Conservation (phyloP, 2,113 vertebrate genomes). For the Toxotes jaculatrix region DNA sequence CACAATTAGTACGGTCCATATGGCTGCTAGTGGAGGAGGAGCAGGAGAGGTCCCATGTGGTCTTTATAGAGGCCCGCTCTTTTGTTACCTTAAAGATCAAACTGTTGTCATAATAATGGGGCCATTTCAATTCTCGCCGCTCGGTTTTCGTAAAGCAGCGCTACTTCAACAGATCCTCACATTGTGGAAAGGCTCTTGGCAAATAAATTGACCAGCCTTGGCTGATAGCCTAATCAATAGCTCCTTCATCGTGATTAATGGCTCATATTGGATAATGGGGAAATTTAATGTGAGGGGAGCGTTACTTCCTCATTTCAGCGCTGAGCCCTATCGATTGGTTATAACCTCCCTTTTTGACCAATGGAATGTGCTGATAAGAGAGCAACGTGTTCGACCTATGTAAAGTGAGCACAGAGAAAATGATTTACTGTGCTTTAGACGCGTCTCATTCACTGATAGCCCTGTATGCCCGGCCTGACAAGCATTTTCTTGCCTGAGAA, state of each 20-base stretch:
- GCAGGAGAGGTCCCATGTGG: constrained; percentile 67
- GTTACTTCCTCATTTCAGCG: constrained; percentile 70
- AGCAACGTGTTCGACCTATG: constrained; percentile 64
- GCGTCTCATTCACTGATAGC: constrained; percentile 72
- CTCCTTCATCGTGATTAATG: constrained; percentile 78
- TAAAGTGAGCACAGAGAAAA: constrained; percentile 72
- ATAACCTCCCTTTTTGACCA: constrained; percentile 55
- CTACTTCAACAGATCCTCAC: constrained; percentile 52
- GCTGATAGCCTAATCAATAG: constrained; percentile 72
- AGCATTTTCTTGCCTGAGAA: constrained; percentile 81
- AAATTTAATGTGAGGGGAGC: constrained; percentile 74
- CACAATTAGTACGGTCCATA: constrained; percentile 83
- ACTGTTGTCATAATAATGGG: constrained; percentile 79
- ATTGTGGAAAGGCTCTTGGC: constrained; percentile 47
- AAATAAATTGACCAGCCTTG: constrained; percentile 71
- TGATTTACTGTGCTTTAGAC: constrained; percentile 73
- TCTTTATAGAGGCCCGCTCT: constrained; percentile 64
- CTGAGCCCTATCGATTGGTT: constrained; percentile 65
- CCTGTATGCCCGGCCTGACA: constrained; percentile 75
- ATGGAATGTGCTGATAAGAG: constrained; percentile 66
- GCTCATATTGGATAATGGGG: constrained; percentile 71
- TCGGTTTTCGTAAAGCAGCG: constrained; percentile 17
- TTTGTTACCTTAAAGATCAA: constrained; percentile 81
- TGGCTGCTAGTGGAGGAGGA: constrained; percentile 80
- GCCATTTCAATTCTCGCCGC: constrained; percentile 52